Evolutionary conservation across 2,888 invertebrate genomes (phyloP).

Genomic region (Cyclophora albipunctata): DNA sequence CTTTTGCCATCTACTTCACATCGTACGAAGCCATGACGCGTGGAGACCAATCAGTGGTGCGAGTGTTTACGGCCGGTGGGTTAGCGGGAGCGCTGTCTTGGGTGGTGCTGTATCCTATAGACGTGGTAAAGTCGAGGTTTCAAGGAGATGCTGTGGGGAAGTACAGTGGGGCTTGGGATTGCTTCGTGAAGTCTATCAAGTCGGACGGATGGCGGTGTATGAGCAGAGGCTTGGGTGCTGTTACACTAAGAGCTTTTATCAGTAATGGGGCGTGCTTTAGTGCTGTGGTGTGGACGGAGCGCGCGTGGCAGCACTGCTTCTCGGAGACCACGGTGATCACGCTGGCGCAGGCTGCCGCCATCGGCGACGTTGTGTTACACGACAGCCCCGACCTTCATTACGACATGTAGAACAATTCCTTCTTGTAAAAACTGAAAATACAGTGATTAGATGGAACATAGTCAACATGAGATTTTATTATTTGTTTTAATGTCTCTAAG

Average conservation of each 20-base stretch:
- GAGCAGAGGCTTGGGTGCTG: slow-evolving; percentile 84
- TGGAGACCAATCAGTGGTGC: slow-evolving; percentile 75
- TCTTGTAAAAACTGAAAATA: slow-evolving; percentile 5
- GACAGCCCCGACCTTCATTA: slow-evolving; percentile 49
- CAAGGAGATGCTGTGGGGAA: slow-evolving; percentile 81
- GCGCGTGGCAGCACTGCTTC: slow-evolving; percentile 59
- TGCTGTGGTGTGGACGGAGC: slow-evolving; percentile 87
- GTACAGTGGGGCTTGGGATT: slow-evolving; percentile 84
- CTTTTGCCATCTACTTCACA: slow-evolving; percentile 89
- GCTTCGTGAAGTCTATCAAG: slow-evolving; percentile 80
- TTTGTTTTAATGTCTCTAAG: not conserved
- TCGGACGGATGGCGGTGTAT: slow-evolving; percentile 83
- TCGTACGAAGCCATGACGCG: slow-evolving; percentile 86
- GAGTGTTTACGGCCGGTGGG: slow-evolving; percentile 89
- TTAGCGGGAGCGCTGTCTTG: slow-evolving; percentile 90
- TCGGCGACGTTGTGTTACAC: slow-evolving; percentile 44
- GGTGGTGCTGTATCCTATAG: slow-evolving; percentile 90
- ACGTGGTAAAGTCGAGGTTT: slow-evolving; percentile 91
- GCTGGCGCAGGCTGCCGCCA: slow-evolving; percentile 37
- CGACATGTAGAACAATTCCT: slow-evolving; percentile 27
- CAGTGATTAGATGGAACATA: slow-evolving; percentile 3
- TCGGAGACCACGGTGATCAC: slow-evolving; percentile 32
- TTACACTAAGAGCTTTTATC: slow-evolving; percentile 91
- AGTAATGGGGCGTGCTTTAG: slow-evolving; percentile 95
- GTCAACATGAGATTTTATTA: not conserved